Evolutionary conservation across 2,113 vertebrate species (phyloP).

Genomic region (Austrofundulus limnaeus): DNA sequence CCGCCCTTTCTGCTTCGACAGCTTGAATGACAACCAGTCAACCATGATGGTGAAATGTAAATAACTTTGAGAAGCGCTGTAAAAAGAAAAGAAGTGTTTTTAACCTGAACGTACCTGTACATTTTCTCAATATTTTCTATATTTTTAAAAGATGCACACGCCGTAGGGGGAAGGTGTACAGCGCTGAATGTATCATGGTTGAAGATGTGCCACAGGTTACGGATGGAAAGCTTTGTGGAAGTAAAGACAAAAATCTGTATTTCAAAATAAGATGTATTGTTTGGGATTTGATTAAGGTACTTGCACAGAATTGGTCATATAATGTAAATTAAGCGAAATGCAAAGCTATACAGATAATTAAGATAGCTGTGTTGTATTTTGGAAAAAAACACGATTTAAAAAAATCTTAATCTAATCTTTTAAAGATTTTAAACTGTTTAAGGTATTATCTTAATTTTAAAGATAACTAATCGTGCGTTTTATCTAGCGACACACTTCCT

Average conservation of each 20-base stretch:
- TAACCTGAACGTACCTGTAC: slow-evolving; percentile 68
- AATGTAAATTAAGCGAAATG: no score
- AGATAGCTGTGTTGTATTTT: no score
- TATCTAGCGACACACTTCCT: neutral
- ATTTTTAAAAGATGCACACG: slow-evolving; percentile 67
- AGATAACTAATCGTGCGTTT: neutral
- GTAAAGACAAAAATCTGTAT: neutral
- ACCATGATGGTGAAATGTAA: slow-evolving; percentile 62
- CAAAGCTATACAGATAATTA: no score
- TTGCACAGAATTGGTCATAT: no score
- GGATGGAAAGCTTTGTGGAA: slow-evolving; percentile 14
- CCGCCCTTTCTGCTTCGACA: slow-evolving; percentile 24
- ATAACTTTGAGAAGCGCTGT: slow-evolving; percentile 57
- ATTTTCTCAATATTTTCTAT: slow-evolving; percentile 73
- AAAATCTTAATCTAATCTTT: no score
- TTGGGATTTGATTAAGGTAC: slow-evolving; percentile 2
- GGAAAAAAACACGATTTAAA: no score
- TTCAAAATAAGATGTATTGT: slow-evolving; percentile 1
- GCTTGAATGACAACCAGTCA: slow-evolving; percentile 46
- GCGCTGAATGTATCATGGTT: slow-evolving; percentile 32
- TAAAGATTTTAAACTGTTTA: no score
- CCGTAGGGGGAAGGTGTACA: slow-evolving; percentile 39
- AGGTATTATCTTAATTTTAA: no score
- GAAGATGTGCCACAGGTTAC: slow-evolving; percentile 43
- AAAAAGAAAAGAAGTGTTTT: slow-evolving; percentile 56